phyloP scores from a whole-genome alignment of 2,113 vertebrate genomes.

The Alosa alosa region DNA sequence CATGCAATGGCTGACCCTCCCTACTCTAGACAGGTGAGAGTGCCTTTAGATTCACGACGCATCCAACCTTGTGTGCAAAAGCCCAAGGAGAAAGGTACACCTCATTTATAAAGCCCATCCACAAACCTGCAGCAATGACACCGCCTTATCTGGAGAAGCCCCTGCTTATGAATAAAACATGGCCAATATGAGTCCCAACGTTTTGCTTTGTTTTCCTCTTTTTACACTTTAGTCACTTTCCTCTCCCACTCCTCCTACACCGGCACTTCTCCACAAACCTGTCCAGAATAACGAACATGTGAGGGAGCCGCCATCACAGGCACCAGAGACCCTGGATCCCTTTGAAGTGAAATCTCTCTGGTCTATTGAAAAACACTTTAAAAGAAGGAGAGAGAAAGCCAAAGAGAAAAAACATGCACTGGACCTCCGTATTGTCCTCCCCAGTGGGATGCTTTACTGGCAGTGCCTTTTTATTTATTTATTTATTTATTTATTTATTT shows the following conservation, averaged over 20 bases:
- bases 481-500: conserved; percentile 44
- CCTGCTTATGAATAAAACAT: conserved; percentile 69
- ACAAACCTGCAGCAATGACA: conserved; percentile 55
- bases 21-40: background rate
- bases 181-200: conserved; percentile 48
- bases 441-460: background rate
- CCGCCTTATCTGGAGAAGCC: conserved; percentile 61
- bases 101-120: conserved; percentile 33
- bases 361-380: conserved; percentile 53
- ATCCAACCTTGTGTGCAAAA: background rate
- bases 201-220: conserved; percentile 39
- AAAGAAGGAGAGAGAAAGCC: conserved; percentile 43
- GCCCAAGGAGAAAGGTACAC: conserved; percentile 33
- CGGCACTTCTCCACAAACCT: conserved; percentile 38
- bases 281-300: conserved; percentile 66
- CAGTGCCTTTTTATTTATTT: conserved; percentile 36
- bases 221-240: conserved; percentile 44
- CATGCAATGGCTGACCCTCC: background rate
- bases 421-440: conserved; percentile 43
- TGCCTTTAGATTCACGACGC: background rate
- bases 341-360: conserved; percentile 60
- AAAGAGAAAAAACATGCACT: conserved; percentile 26
- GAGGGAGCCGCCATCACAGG: conserved; percentile 54
- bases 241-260: conserved; percentile 19
- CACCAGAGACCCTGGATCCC: conserved; percentile 48